Percentiles rank a stretch among this genome's conserved stretches.
phyloP scores from a whole-genome alignment of 37 sponge, comb jelly and placozoan species.

The Ianthella basta region DNA sequence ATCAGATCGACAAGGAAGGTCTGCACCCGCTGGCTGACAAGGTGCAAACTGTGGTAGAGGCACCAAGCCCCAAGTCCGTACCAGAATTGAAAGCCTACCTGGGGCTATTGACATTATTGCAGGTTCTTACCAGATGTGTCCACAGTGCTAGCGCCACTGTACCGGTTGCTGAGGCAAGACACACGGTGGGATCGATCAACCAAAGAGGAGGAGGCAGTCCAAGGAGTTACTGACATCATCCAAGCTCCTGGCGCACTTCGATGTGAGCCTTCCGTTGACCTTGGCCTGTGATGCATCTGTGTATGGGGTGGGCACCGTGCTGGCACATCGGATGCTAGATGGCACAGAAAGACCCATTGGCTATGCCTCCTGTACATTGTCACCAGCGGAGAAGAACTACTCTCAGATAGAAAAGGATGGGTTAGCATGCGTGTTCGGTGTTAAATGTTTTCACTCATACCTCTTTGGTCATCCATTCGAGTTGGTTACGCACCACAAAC shows the following conservation, averaged over 20 bases:
- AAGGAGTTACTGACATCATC: slow-evolving; percentile 24
- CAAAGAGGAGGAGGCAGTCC: neutral
- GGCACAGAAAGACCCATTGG: slow-evolving; percentile 36
- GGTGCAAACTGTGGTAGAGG: slow-evolving; percentile 4
- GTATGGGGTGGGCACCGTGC: slow-evolving; percentile 33
- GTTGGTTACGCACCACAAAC: slow-evolving; percentile 26
- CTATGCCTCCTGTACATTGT: slow-evolving; percentile 38
- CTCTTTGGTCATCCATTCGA: neutral
- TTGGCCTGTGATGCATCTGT: slow-evolving; percentile 32
- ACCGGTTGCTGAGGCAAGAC: slow-evolving; percentile 17
- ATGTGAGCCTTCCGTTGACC: neutral
- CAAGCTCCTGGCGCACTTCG: slow-evolving; percentile 28
- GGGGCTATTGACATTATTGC: slow-evolving; percentile 33
- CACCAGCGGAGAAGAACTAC: neutral
- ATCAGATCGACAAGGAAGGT: slow-evolving; percentile 1
- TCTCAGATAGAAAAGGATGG: slow-evolving; percentile 19
- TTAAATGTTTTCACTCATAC: slow-evolving; percentile 6
- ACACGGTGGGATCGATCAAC: neutral
- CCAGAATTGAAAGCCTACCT: slow-evolving; percentile 13
- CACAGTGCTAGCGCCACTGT: neutral
- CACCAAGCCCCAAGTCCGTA: slow-evolving; percentile 38
- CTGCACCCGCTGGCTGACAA: neutral
- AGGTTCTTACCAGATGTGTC: slow-evolving; percentile 29
- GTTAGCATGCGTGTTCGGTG: neutral
- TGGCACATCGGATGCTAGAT: slow-evolving; percentile 22